A percentile compares a stretch with the other conserved stretches of the same genome.
These are phyloP conservation scores for Catharus minimus DNA, from an alignment of 2,113 vertebrate genomes.

Conservation along the genomic window DNA sequence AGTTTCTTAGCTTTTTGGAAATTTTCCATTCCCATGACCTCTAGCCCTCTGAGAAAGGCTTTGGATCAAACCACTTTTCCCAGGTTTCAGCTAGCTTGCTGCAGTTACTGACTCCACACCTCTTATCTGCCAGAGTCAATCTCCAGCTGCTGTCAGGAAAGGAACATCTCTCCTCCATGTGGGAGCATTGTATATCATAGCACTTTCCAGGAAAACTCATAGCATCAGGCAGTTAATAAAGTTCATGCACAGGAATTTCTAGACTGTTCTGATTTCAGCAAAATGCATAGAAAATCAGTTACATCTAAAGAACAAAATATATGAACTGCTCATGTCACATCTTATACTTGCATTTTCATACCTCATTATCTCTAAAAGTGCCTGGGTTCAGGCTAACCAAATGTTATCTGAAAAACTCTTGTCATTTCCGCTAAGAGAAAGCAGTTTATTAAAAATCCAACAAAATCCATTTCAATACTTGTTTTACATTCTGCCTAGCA, in stretches of 20 bases:
- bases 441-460: neutral
- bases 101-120: neutral
- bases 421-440: neutral
- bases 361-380: neutral
- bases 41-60: neutral
- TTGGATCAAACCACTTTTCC: neutral
- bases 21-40: neutral
- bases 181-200: neutral
- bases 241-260: neutral
- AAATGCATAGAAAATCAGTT: neutral
- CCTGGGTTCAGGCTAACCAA: neutral
- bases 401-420: neutral
- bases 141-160: neutral
- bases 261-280: neutral
- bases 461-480: neutral
- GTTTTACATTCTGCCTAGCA: neutral
- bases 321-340: neutral
- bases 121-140: neutral
- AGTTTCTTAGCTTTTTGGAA: neutral
- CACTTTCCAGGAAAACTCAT: neutral
- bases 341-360: neutral
- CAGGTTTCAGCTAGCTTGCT: neutral
- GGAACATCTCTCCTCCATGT: rapidly evolving
- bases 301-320: neutral
- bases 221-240: neutral